Evolutionary conservation across 2,888 invertebrate genomes (phyloP).

Genomic region (Acholoe squamosa): DNA sequence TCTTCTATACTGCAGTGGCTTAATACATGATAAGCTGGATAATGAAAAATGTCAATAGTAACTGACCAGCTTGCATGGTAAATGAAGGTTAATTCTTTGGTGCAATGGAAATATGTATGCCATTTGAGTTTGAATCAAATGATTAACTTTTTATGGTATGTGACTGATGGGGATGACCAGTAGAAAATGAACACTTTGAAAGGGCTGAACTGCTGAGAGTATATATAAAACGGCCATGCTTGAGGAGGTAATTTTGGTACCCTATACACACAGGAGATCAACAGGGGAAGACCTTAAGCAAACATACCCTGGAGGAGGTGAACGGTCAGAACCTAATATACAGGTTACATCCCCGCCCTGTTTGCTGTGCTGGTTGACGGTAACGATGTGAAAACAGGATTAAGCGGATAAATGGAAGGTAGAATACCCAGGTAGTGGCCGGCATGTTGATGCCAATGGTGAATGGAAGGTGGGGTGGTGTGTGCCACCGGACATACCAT

Average conservation of each 20-base stretch:
- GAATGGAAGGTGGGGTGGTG: too few species aligned
- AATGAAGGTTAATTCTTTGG: too few species aligned
- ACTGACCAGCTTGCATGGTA: too few species aligned
- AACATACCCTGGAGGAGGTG: not conserved
- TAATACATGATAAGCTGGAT: too few species aligned
- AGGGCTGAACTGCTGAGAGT: not conserved
- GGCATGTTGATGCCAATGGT: too few species aligned
- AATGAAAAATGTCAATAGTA: too few species aligned
- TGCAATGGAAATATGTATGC: too few species aligned
- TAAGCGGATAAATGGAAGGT: not conserved
- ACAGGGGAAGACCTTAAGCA: not conserved
- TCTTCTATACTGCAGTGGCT: too few species aligned
- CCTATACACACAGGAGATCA: not conserved
- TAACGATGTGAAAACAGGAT: constrained; percentile 21
- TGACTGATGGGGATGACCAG: not conserved
- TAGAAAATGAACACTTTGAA: not conserved
- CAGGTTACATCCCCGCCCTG: constrained; percentile 20
- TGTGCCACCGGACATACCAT: too few species aligned
- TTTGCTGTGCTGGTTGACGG: not conserved
- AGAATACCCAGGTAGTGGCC: too few species aligned
- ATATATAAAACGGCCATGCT: not conserved
- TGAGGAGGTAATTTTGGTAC: not conserved
- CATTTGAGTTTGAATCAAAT: not conserved
- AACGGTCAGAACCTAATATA: not conserved
- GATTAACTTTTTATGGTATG: not conserved